Evolutionary conservation across 2,113 vertebrate species (phyloP), one percentile per base, ranked within the genome.

Genomic region (Perccottus glenii): DNA sequence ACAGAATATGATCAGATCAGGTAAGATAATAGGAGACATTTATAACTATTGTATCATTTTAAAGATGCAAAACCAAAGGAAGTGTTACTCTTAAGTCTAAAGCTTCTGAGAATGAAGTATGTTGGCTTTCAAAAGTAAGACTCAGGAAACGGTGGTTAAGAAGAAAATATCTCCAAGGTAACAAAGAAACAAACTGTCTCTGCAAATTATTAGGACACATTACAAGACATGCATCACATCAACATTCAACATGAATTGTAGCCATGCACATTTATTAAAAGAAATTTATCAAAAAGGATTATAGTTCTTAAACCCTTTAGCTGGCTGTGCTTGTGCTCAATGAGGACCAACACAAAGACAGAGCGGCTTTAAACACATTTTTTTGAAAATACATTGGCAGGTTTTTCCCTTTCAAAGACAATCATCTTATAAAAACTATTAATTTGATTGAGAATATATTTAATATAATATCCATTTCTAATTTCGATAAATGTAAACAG

Each of bases 401-500:
- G 10, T 9, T 14, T 58, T n/a, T 42, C 35, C 38, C 8, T 43
- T 58, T 43, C 1, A 46, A 43, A 58, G 42, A 58, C 38, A 42
- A 27, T 19, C 38, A 35, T n/a, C 12, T 50, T 55, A 38, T 38
- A 38, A 56, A 58, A 58, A 58, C 11, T n/a, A 36, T 32, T 11
- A 4, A 32, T 38, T 55, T 55, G 7, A 16, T 58, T 16, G 10
- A 16, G 14, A 16, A 11, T 15, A 43, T 11, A 6, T 43, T 43
- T 43, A 2, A 6, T 58, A 36, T 65, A 51, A 44, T 52, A 33
- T 69, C 44, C 35, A 15, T 70, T 8, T 44, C 19, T 11, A 50
- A 40, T 70, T 67, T 51, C 19, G 10, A 40, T 27, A 47, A 81
- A 80, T 85, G 82, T 86, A 89, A 91, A 89, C 86, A 78, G 40